Conservation (phyloP, 2,888 invertebrate species). For the Tupiocoris notatus region DNA sequence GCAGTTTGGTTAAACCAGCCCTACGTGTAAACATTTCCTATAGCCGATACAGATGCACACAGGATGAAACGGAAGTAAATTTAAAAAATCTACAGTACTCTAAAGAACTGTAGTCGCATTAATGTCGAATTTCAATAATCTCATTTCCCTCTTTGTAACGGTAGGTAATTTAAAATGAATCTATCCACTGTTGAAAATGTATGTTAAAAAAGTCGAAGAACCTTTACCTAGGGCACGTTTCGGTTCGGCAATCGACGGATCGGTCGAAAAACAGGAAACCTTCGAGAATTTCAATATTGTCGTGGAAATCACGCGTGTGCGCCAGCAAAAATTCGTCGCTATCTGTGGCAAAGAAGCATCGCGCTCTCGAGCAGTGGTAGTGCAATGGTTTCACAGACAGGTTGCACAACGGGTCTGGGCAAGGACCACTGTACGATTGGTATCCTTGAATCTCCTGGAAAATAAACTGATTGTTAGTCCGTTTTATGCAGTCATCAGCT, state of each 20-base stretch:
- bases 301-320: slow-evolving; percentile 84
- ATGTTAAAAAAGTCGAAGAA: too few relatives aligned
- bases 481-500: too few relatives aligned
- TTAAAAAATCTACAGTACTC: too few relatives aligned
- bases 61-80: too few relatives aligned
- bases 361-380: slow-evolving; percentile 78
- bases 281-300: slow-evolving; percentile 74
- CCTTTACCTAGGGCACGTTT: slow-evolving; percentile 63
- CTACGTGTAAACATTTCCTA: too few relatives aligned
- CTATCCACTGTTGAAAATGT: too few relatives aligned
- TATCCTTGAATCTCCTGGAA: slow-evolving; percentile 63
- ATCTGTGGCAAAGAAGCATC: slow-evolving; percentile 81
- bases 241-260: slow-evolving; percentile 67
- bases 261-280: slow-evolving; percentile 82
- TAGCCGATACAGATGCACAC: too few relatives aligned
- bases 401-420: slow-evolving; percentile 74
- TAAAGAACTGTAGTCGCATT: too few relatives aligned
- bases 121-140: too few relatives aligned
- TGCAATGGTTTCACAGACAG: slow-evolving; percentile 62
- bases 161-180: too few relatives aligned
- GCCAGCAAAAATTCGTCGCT: slow-evolving; percentile 73
- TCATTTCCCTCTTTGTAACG: too few relatives aligned
- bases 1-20: too few relatives aligned
- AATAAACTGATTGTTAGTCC: background rate
- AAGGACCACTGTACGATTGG: slow-evolving; percentile 62